A percentile compares a stretch with the other conserved stretches of the same genome.
These are phyloP conservation scores for Mycogona germanica DNA, from an alignment of 2,888 invertebrate genomes.

Conservation along the genomic window DNA sequence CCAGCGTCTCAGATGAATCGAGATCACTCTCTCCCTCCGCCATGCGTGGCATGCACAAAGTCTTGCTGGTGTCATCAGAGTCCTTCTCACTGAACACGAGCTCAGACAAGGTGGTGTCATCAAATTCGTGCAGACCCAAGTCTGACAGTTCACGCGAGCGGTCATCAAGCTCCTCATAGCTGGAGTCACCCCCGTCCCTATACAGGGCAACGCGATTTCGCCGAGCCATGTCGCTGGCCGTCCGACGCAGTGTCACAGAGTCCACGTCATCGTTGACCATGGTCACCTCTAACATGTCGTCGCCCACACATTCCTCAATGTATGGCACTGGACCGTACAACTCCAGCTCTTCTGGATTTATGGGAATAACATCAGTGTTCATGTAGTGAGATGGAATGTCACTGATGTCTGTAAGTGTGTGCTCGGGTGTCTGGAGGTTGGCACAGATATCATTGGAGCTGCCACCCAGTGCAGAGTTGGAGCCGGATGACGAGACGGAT, in stretches of 20 bases:
- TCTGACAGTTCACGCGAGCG: slow-evolving; percentile 10
- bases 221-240: neutral
- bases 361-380: slow-evolving; percentile 8
- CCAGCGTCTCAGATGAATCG: slow-evolving; percentile 10
- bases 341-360: neutral
- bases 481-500: slow-evolving; percentile 13
- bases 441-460: slow-evolving; percentile 9
- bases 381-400: slow-evolving; percentile 17
- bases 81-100: slow-evolving; percentile 12
- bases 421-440: slow-evolving; percentile 14
- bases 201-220: neutral
- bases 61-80: slow-evolving; percentile 11
- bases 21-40: slow-evolving; percentile 4
- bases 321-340: neutral
- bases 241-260: neutral
- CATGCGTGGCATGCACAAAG: slow-evolving; percentile 5
- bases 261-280: neutral
- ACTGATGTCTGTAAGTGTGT: slow-evolving; percentile 16
- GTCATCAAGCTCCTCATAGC: slow-evolving; percentile 10
- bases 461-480: slow-evolving; percentile 12
- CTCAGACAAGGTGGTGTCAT: slow-evolving; percentile 9
- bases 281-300: slow-evolving; percentile 11
- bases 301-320: neutral
- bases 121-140: slow-evolving; percentile 9
- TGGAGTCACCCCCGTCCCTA: neutral